A percentile compares a stretch with the other conserved stretches of the same genome.
phyloP scores from a whole-genome alignment of 2,797 vertebrate species.

The Numenius phaeopus region DNA sequence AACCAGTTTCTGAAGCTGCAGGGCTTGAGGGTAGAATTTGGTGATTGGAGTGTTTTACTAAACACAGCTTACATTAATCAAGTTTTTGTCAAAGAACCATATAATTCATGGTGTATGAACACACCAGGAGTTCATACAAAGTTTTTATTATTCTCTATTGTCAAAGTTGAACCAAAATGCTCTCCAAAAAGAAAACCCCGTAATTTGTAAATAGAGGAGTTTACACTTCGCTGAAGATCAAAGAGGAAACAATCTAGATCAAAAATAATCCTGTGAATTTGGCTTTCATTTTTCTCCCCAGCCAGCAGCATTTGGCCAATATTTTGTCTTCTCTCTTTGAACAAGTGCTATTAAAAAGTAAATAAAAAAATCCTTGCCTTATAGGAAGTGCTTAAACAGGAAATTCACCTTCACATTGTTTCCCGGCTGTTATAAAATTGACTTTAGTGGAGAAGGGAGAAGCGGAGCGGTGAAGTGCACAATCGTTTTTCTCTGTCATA shows the following conservation, averaged over 20 bases:
- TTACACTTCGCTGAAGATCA: constrained; percentile 11
- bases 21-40: not conserved
- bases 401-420: constrained; percentile 24
- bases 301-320: not conserved
- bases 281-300: not conserved
- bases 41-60: not conserved
- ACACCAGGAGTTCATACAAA: not conserved
- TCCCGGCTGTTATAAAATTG: not conserved
- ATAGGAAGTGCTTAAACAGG: constrained; percentile 61
- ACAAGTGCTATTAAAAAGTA: constrained; percentile 60
- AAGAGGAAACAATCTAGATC: not conserved
- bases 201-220: constrained; percentile 32
- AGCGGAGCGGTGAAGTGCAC: not conserved
- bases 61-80: not conserved
- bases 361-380: not conserved
- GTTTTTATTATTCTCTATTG: constrained; percentile 23
- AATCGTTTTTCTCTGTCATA: not conserved
- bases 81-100: constrained; percentile 6
- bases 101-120: constrained; percentile 20
- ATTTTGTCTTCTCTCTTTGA: not conserved
- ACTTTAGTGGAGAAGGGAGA: not conserved
- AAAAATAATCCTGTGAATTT: constrained; percentile 16
- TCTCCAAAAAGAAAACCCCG: not conserved
- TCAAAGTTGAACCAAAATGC: not conserved
- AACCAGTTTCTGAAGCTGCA: not conserved